A percentile compares a stretch with the other conserved stretches of the same genome.
Evolutionary conservation across 92 coral and sea anemone genomes (phyloP).

Genomic region (Bergia puertoricense): DNA sequence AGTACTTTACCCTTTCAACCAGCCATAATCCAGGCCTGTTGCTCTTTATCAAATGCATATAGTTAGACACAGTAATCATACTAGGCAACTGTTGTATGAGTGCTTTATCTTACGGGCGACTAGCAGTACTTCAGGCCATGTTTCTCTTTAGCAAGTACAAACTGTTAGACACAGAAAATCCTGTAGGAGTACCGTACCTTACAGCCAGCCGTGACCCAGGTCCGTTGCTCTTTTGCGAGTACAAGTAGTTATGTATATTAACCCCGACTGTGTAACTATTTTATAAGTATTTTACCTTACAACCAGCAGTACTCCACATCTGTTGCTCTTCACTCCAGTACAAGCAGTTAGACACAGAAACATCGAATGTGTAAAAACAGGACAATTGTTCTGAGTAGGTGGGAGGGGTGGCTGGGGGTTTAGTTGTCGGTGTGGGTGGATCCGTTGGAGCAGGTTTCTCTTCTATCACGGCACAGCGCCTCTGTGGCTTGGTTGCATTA

Average conservation of each 20-base stretch:
- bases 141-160: too few species aligned
- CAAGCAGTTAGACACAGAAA: conserved; percentile 67
- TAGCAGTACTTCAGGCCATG: too few species aligned
- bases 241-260: not conserved
- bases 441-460: conserved; percentile 72
- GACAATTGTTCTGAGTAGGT: conserved; percentile 43
- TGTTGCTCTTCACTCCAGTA: conserved; percentile 68
- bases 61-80: too few species aligned
- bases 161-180: not conserved
- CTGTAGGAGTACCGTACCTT: too few species aligned
- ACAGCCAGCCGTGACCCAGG: too few species aligned
- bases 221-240: not conserved
- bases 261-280: not conserved
- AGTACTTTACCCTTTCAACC: too few species aligned
- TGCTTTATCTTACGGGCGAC: too few species aligned
- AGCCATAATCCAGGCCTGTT: too few species aligned
- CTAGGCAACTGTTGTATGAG: too few species aligned
- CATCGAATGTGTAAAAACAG: conserved; percentile 57
- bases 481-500: conserved; percentile 25
- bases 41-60: too few species aligned
- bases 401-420: conserved; percentile 59
- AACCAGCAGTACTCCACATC: conserved; percentile 80
- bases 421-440: conserved; percentile 49
- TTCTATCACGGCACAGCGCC: conserved; percentile 47
- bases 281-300: conserved; percentile 59